Evolutionary conservation across 1,140 invertebrate species (phyloP), one percentile per base, ranked within the genome.

Genomic region (Littorina saxatilis): DNA sequence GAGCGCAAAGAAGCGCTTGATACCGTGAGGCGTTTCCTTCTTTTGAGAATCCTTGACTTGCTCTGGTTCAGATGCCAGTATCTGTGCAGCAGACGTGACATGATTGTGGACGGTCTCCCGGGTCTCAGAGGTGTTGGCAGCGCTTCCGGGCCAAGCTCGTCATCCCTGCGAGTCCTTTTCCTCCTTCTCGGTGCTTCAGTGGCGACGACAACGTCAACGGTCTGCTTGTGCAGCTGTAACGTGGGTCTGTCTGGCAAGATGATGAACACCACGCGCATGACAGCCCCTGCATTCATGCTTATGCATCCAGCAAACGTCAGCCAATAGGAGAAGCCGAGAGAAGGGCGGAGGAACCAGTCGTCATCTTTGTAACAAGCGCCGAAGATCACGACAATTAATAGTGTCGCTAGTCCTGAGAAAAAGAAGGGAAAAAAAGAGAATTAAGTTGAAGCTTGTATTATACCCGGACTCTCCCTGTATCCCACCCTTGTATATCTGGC

Each of bases 281-380:
- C 37, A 20, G 17, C 68, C 11, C 68, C 68, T 7, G 40, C 13
- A 5, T 35, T 72, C 11, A 40, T 27, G 68, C 68, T 40, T 37
- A 72, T 17, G n/a, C 32, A 39, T 11, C 37, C 35, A 15, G 68
- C 68, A 11, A 72, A 11, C 35, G 40, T 72, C 68, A 43, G 68
- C 68, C 37, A 72, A 72, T 72, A 72, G 68, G 68, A 72, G 37
- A 40, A 40, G 68, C 68, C 37, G 32, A 72, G 68, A 40, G 17
- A 5, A 20, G 68, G 37, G 3, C 7, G 23, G 35, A 23, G 1
- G 68, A 72, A 72, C 68, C 68, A 72, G 27, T 72, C 68, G 68
- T 72, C 68, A n/a, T 72, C 68, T 11, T 72, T 40, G 2, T 40
- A 72, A 39, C 23, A 0, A 20, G 68, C 35, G 13, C 17, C 68